Evolutionary conservation across 2,797 vertebrate species (phyloP).

Genomic region (Pseudochirops cupreus): DNA sequence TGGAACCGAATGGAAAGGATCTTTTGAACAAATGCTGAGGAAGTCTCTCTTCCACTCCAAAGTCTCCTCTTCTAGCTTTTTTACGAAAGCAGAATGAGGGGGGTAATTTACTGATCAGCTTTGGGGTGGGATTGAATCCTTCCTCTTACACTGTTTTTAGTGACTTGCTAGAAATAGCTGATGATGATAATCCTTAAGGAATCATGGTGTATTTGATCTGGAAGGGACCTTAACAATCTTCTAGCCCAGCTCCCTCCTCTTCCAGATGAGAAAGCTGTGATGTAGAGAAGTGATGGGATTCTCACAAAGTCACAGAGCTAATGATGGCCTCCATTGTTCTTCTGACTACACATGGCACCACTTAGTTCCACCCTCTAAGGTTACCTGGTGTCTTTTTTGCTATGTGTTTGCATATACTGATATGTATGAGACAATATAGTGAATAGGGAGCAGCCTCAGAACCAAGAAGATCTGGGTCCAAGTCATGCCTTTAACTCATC

Average conservation of each 20-base stretch:
- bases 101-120: neutral
- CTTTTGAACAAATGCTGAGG: neutral
- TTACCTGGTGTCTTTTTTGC: neutral
- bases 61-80: neutral
- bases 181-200: neutral
- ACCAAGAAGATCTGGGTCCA: neutral
- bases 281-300: neutral
- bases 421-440: neutral
- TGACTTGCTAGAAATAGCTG: neutral
- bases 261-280: neutral
- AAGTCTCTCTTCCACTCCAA: neutral
- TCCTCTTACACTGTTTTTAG: neutral
- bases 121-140: neutral
- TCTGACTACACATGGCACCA: neutral
- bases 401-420: neutral
- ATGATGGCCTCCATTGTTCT: neutral
- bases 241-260: neutral
- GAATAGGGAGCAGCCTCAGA: neutral
- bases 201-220: neutral
- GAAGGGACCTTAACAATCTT: neutral
- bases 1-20: neutral
- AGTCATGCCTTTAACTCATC: neutral
- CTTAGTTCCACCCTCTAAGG: neutral
- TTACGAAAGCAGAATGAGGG: neutral
- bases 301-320: neutral